Base-by-base conservation (phyloP, 2,888 invertebrate genomes). In the Epinotia ramella region DNA sequence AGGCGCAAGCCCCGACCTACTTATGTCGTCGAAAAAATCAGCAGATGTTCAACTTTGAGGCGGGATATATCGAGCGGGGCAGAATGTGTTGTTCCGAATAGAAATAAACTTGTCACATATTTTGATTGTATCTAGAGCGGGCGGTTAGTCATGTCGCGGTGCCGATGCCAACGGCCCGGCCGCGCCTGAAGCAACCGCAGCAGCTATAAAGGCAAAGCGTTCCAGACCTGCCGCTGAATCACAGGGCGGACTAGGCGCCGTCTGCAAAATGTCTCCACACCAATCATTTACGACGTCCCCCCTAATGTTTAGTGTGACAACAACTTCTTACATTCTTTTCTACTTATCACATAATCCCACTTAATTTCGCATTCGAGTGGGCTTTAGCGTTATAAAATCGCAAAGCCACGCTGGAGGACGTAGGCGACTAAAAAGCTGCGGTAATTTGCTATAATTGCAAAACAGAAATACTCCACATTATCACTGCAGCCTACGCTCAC, bases 41-140 rank as follows among this genome's bases (percentile, higher is more conserved):
- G 89, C 92, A 93, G 92, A 93, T 94, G 93, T 91, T 93, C 86
- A 92, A 92, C 89, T 92, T 89, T 88, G 89, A 87, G 87, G 86
- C 87, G 90, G 88, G 89, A 88, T 91, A 93, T 93, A 93, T 93
- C 89, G 92, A 92, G 90, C 89, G 83, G 87, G 87, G 87, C 87
- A 89, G 90, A 92, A 91, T 90, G 90, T 92, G 91, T 92, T 92
- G 92, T 93, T 92, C 91, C 86, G 92, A 93, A 94, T 94, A 94
- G 93, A 94, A 94, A 94, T 94, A 94, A 93, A 94, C 92, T 92
- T 94, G 94, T 94, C 94, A 92, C 93, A 93, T 94, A 94, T 93
- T 93, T 93, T 93, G 94, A 94, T 94, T 93, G 93, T 94, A 94
- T 94, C 91, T 94, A 93, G 93, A 94, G 93, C 94, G 92, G 87